A percentile compares a stretch with the other conserved stretches of the same genome.
Evolutionary conservation across 2,888 invertebrate species (phyloP).

Genomic region (Hipparchia sbordonii): DNA sequence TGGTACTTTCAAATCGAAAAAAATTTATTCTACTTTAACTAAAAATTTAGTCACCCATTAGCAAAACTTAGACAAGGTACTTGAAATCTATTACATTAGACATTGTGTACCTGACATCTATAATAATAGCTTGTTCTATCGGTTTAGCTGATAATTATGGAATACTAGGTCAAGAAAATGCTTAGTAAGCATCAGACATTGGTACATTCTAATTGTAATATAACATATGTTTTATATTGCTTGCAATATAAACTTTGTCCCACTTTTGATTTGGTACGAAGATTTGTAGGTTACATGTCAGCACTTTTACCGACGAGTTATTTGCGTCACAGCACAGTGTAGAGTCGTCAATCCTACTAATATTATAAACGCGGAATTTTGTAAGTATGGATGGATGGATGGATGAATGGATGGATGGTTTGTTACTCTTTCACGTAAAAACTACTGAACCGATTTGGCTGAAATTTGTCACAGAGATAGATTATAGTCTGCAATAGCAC

Average conservation of each 20-base stretch:
- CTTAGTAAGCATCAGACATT: not conserved
- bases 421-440: no score
- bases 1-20: no score
- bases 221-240: not conserved
- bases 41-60: no score
- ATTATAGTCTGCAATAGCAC: no score
- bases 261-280: not conserved
- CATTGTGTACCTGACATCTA: not conserved
- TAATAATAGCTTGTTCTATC: not conserved
- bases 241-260: not conserved
- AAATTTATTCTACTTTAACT: no score
- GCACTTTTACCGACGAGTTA: not conserved
- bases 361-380: no score
- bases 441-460: no score
- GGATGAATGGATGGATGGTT: no score
- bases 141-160: not conserved
- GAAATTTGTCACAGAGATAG: no score
- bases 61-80: not conserved
- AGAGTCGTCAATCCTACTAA: not conserved
- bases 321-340: not conserved
- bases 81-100: not conserved
- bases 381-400: no score
- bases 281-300: conserved; percentile 12
- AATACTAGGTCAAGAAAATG: not conserved
- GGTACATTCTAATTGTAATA: not conserved